A percentile compares a stretch with the other conserved stretches of the same genome.
phyloP scores from a whole-genome alignment of 2,113 vertebrate genomes.

The Entomyzon cyanotis region DNA sequence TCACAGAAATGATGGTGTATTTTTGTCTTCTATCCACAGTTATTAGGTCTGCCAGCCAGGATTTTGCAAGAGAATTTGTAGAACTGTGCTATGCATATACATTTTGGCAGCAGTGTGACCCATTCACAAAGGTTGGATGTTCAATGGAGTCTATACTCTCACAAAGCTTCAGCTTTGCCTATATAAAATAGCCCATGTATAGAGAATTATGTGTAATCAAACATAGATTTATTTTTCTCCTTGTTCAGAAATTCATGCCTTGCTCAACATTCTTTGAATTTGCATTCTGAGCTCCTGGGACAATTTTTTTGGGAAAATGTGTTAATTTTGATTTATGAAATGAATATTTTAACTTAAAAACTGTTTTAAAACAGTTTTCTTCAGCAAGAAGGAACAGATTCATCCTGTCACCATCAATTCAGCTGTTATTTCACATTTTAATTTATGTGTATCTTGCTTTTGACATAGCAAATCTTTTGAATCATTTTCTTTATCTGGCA shows the following conservation, averaged over 20 bases:
- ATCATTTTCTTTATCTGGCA: background rate
- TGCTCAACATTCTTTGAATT: background rate
- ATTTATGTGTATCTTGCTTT: background rate
- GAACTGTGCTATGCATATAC: background rate
- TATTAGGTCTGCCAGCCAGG: background rate
- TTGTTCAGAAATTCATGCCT: background rate
- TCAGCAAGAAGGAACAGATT: background rate
- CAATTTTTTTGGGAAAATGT: fast-evolving
- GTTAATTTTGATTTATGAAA: background rate
- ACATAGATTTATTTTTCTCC: background rate
- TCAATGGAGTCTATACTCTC: background rate
- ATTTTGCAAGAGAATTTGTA: background rate
- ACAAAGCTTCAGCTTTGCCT: background rate
- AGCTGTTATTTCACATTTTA: background rate
- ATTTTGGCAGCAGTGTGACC: background rate
- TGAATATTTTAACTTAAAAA: background rate
- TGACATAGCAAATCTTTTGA: background rate
- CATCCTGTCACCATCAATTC: background rate
- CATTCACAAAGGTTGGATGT: background rate
- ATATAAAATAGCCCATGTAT: background rate
- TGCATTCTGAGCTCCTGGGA: background rate
- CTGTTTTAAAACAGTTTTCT: background rate
- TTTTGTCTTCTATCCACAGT: background rate
- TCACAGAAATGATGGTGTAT: background rate
- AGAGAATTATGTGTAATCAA: background rate